These are phyloP conservation scores for Entomobrya multifasciata DNA, from an alignment of 2,888 invertebrate species.

Conservation along the genomic window DNA sequence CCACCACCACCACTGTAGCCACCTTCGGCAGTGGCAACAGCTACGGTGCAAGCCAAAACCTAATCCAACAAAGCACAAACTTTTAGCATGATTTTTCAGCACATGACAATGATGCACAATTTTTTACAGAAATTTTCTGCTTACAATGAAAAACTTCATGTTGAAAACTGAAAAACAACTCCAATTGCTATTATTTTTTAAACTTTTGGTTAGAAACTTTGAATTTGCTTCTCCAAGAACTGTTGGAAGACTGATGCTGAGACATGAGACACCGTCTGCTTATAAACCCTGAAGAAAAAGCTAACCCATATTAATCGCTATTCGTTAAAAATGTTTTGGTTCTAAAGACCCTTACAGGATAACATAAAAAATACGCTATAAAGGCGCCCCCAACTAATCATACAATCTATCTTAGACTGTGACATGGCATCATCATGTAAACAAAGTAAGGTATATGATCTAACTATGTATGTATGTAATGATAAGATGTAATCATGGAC, in stretches of 20 bases:
- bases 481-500: background rate
- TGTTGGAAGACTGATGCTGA: constrained; percentile 56
- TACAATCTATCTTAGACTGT: background rate
- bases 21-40: constrained; percentile 49
- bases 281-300: constrained; percentile 65
- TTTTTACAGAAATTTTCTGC: constrained; percentile 5
- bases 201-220: constrained; percentile 16
- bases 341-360: background rate
- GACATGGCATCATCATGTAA: constrained; percentile 6
- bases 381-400: background rate
- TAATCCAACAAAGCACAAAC: background rate
- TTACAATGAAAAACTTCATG: constrained; percentile 70
- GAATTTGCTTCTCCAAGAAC: constrained; percentile 33
- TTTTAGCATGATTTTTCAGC: background rate
- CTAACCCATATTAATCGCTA: constrained; percentile 50
- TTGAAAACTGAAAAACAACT: constrained; percentile 1
- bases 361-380: background rate
- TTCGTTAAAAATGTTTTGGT: background rate
- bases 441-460: background rate
- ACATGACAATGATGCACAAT: background rate
- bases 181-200: background rate
- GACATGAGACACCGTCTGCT: constrained; percentile 19
- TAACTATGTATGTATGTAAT: background rate
- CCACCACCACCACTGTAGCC: constrained; percentile 63
- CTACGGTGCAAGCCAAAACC: constrained; percentile 63